Evolutionary conservation across 2,888 invertebrate genomes (phyloP), one percentile per base, ranked within the genome.

Genomic region (Mythimna impura): DNA sequence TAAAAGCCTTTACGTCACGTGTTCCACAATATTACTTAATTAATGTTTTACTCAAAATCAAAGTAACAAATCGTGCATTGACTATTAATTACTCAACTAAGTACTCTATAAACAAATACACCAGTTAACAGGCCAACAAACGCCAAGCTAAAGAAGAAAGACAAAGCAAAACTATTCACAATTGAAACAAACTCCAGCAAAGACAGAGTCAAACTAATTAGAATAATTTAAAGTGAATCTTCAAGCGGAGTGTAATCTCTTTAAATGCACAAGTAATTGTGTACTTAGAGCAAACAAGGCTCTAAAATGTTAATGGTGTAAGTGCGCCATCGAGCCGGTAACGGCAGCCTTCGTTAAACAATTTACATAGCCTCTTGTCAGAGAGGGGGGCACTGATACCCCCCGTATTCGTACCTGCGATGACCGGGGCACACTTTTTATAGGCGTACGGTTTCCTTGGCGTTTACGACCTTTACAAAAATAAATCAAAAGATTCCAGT

Each of bases 221-320:
- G 89, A 90, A 91, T 90, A 91, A 85, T 90, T 91, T 88, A 91
- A 91, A 91, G 87, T 88, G 82, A 82, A 85, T 86, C 86, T 85
- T 78, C 78, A 77, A 81, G 76, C 75, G 69, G 73, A 66, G 73
- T 81, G 91, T 93, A 94, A 94, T 94, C 92, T 93, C 92, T 93
- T 92, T 93, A 91, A 94, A 93, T 91, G 93, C 89, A 90, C 84
- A 90, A 93, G 91, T 94, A 94, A 95, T 94, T 93, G 93, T 94
- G 91, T 93, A 91, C 92, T 93, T 93, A 91, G 91, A 90, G 90
- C 91, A 92, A 94, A 94, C 93, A 92, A 92, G 91, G 91, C 89
- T 92, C 93, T 94, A 92, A 93, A 93, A 94, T 93, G 94, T 92
- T 93, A 94, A 94, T 93, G 92, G 88, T 85, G 91, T 91, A 92